Conservation (phyloP, 2,888 invertebrate genomes). For the Drosophila trichaetosa region DNA sequence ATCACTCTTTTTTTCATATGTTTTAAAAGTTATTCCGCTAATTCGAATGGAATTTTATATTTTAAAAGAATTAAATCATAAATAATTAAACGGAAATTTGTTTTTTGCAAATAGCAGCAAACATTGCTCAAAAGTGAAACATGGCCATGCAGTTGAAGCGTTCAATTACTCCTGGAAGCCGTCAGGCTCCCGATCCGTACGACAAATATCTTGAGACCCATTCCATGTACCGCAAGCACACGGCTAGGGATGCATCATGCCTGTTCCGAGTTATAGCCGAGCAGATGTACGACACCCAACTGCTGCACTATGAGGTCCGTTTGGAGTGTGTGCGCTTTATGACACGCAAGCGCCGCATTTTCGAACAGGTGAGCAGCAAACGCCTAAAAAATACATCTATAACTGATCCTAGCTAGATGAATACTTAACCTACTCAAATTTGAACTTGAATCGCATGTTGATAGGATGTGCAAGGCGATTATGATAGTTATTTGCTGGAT, state of each 20-base stretch:
- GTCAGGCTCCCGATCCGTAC: conserved; percentile 85
- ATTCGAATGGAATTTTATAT: not conserved
- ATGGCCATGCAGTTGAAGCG: conserved; percentile 66
- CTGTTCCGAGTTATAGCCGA: conserved; percentile 95
- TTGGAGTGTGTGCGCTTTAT: conserved; percentile 91
- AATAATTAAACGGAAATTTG: not conserved
- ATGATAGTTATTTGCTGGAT: conserved; percentile 89
- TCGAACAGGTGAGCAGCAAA: conserved; percentile 86
- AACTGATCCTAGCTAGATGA: not conserved
- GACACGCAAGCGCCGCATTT: conserved; percentile 87
- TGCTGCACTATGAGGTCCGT: conserved; percentile 91
- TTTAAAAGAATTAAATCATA: not conserved
- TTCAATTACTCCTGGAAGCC: conserved; percentile 84
- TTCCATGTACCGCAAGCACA: conserved; percentile 94
- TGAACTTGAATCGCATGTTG: not conserved
- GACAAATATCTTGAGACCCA: conserved; percentile 93
- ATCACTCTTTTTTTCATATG: not conserved
- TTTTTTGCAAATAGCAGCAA: not conserved
- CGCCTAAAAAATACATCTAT: not conserved
- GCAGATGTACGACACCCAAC: conserved; percentile 89
- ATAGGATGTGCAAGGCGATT: conserved; percentile 88
- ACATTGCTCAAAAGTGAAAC: not conserved
- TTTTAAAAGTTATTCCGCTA: not conserved
- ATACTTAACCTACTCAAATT: not conserved
- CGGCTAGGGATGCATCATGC: conserved; percentile 94